Conservation (phyloP, 2,888 invertebrate species). For the Bedellia somnulentella region DNA sequence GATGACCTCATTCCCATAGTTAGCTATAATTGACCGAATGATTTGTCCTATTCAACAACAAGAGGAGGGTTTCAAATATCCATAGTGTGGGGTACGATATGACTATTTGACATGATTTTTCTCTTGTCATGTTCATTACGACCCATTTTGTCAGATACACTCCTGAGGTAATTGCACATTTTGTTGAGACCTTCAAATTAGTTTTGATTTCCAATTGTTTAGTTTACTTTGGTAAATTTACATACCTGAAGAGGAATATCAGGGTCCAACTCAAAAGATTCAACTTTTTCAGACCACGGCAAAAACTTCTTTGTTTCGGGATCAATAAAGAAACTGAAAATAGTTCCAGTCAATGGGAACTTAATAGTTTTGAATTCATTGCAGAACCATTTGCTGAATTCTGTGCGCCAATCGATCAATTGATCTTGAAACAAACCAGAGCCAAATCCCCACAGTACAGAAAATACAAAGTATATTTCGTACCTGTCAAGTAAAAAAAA, state of each 20-base stretch:
- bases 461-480: slow-evolving; percentile 91
- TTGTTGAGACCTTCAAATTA: too few relatives aligned
- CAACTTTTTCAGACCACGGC: slow-evolving; percentile 85
- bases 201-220: too few relatives aligned
- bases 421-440: slow-evolving; percentile 90
- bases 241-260: slow-evolving; percentile 84
- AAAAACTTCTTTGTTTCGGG: slow-evolving; percentile 80
- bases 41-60: too few relatives aligned
- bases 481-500: slow-evolving; percentile 60
- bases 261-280: slow-evolving; percentile 77
- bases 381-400: slow-evolving; percentile 94
- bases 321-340: slow-evolving; percentile 91
- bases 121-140: neutral
- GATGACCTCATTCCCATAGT: too few relatives aligned
- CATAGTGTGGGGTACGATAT: too few relatives aligned
- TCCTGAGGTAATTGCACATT: too few relatives aligned
- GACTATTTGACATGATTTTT: too few relatives aligned
- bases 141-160: too few relatives aligned
- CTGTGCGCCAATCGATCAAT: slow-evolving; percentile 87
- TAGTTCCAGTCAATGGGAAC: slow-evolving; percentile 80
- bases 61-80: too few relatives aligned
- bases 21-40: too few relatives aligned
- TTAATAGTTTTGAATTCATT: slow-evolving; percentile 90
- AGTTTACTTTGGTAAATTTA: too few relatives aligned
- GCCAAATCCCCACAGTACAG: slow-evolving; percentile 91